phyloP scores from a whole-genome alignment of 2,888 invertebrate genomes.

The Aphodius sticticus region DNA sequence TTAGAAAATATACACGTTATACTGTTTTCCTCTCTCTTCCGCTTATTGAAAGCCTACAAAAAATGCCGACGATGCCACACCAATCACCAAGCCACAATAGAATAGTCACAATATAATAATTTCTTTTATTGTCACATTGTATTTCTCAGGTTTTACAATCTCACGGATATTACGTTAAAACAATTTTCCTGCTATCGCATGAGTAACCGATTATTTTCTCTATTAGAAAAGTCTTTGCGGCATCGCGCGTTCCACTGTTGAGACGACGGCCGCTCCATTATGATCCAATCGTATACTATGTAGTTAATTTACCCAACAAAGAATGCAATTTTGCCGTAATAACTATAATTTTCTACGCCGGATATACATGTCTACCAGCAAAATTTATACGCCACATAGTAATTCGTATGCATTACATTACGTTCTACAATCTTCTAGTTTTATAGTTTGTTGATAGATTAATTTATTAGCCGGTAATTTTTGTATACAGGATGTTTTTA shows the following conservation, averaged over 20 bases:
- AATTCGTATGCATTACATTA: neutral
- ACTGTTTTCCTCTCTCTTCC: too few relatives aligned
- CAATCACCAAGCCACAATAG: neutral
- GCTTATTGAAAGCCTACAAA: too few relatives aligned
- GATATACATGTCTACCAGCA: constrained; percentile 4
- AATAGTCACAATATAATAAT: neutral
- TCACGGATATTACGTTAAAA: neutral
- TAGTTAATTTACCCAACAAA: constrained; percentile 4
- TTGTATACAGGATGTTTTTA: too few relatives aligned
- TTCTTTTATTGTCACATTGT: neutral
- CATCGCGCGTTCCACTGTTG: neutral
- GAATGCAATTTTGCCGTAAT: neutral
- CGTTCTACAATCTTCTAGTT: neutral
- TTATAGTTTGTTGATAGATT: neutral
- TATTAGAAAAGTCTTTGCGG: neutral
- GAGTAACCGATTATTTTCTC: neutral
- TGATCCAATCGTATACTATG: neutral
- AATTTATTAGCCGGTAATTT: neutral
- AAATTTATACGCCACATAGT: neutral
- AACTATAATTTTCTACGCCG: neutral
- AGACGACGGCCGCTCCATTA: neutral
- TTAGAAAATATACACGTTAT: neutral
- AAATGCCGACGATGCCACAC: too few relatives aligned
- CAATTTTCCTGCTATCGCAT: neutral
- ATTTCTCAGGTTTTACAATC: neutral